Conservation (phyloP, 1,140 invertebrate species). For the Mycetomoellerius zeteki region DNA sequence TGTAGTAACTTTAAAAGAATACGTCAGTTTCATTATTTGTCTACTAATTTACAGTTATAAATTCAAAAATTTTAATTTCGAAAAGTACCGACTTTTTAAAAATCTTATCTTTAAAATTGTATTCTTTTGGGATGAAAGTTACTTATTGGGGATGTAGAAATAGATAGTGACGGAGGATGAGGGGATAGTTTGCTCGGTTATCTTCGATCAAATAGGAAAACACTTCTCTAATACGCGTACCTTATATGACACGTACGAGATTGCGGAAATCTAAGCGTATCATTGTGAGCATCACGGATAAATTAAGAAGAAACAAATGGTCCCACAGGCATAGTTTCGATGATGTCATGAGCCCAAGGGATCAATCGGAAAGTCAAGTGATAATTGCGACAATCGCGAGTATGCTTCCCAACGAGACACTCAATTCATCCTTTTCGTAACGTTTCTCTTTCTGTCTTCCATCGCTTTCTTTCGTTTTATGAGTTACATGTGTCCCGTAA, state of each 20-base stretch:
- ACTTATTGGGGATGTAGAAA: neutral
- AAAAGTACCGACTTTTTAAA: neutral
- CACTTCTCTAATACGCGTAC: too few relatives aligned
- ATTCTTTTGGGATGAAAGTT: neutral
- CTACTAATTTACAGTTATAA: neutral
- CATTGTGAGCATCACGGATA: neutral
- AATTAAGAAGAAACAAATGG: slow-evolving; percentile 28
- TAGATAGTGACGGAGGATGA: neutral
- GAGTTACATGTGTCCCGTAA: neutral
- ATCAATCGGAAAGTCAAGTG: slow-evolving; percentile 86
- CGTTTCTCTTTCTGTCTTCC: neutral
- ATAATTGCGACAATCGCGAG: slow-evolving; percentile 85
- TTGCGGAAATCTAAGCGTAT: slow-evolving; percentile 51
- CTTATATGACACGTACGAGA: slow-evolving; percentile 7
- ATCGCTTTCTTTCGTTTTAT: slow-evolving; percentile 39
- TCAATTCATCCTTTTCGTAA: slow-evolving; percentile 50
- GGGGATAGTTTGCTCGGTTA: neutral
- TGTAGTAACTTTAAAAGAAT: neutral
- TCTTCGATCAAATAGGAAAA: neutral
- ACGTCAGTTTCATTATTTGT: neutral
- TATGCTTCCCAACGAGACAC: slow-evolving; percentile 78
- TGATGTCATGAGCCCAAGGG: slow-evolving; percentile 82
- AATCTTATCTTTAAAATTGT: neutral
- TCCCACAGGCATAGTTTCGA: slow-evolving; percentile 37
- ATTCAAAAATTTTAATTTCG: neutral